Evolutionary conservation across 1,140 invertebrate species (phyloP).

Genomic region (Colletes gigas): DNA sequence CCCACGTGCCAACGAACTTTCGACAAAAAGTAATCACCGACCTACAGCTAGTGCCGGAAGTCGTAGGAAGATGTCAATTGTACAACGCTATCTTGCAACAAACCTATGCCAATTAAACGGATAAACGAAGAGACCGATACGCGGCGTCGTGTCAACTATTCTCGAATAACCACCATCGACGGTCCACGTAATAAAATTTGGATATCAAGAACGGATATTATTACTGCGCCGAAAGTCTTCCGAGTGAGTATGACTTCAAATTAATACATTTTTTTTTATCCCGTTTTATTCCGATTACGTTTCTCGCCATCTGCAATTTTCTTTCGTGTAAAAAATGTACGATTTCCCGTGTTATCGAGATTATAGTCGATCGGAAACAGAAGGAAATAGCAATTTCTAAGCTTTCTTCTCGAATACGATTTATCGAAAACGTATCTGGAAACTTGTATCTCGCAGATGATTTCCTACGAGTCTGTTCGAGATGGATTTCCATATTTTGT

Average conservation of each 20-base stretch:
- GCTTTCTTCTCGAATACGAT: constrained; percentile 14
- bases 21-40: constrained; percentile 74
- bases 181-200: not conserved
- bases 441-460: constrained; percentile 30
- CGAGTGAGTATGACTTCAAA: constrained; percentile 24
- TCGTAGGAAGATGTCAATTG: constrained; percentile 78
- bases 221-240: not conserved
- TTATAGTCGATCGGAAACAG: not conserved
- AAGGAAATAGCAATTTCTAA: constrained; percentile 5
- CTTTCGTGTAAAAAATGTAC: not conserved
- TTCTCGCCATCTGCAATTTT: too few relatives aligned
- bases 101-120: constrained; percentile 56
- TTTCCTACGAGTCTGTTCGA: constrained; percentile 23
- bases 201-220: too few relatives aligned
- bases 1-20: constrained; percentile 72
- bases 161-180: not conserved
- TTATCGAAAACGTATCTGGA: not conserved
- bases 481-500: not conserved
- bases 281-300: not conserved
- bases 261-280: not conserved
- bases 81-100: constrained; percentile 66
- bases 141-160: not conserved
- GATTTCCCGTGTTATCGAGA: not conserved
- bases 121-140: constrained; percentile 7
- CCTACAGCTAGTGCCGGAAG: constrained; percentile 73